These are phyloP conservation scores for Penaeus japonicus DNA, from an alignment of 1,140 invertebrate species.

Conservation along the genomic window DNA sequence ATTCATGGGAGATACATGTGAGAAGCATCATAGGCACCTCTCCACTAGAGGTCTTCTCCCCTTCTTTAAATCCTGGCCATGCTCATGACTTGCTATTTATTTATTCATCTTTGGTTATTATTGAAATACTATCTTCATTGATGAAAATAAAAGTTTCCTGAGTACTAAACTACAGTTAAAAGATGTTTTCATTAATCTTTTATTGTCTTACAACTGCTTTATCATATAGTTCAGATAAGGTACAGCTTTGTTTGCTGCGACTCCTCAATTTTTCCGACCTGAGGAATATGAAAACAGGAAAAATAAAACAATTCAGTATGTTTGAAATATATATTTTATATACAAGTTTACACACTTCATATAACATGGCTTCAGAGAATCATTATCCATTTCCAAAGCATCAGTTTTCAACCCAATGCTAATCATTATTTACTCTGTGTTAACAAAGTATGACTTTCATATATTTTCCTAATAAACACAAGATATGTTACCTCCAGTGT, in stretches of 20 bases:
- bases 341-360: constrained; percentile 47
- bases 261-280: not conserved
- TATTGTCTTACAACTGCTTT: no score
- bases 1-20: no score
- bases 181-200: no score
- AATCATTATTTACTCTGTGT: not conserved
- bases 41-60: no score
- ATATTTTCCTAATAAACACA: constrained; percentile 19
- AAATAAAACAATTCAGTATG: constrained; percentile 9
- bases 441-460: constrained; percentile 11
- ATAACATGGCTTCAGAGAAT: constrained; percentile 43
- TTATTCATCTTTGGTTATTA: no score
- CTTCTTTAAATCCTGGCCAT: no score
- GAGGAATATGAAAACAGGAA: not conserved
- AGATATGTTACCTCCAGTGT: constrained; percentile 19
- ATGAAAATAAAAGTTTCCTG: no score
- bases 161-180: no score
- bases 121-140: no score
- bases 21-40: no score
- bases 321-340: constrained; percentile 50
- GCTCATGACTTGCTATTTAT: no score
- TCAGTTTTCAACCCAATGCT: not conserved
- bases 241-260: not conserved
- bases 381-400: constrained; percentile 19
- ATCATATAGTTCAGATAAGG: no score